Base-by-base conservation (phyloP, 2,888 invertebrate genomes). In the Andrena marginata region DNA sequence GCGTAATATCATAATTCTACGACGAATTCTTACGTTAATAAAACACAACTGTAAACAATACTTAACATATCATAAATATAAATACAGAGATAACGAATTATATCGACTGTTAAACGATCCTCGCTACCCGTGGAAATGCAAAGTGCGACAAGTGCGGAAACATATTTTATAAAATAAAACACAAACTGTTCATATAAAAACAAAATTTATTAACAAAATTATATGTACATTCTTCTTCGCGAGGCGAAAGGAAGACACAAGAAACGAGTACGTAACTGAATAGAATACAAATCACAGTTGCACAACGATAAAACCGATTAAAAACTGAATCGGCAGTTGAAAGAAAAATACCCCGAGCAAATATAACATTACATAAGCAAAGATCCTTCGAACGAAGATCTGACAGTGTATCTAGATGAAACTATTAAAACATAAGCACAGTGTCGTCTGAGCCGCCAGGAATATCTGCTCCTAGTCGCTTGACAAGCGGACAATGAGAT, bases 141-240 rank as follows among this genome's bases (percentile, higher is more conserved):
- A 70, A 29, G 62, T 67, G 67, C 48, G n/a, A 63, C 23, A 48
- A 26, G 48, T 10, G 23, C 8, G 4, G 72, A 26, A 26, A 80
- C 51, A 26, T 76, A 33, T 48, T 29, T 20, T 26, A 69, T 16
- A 72, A 88, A 88, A 88, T 78, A 73, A 87, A 81, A 85, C 73
- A 81, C 85, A 82, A 77, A 67, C 48, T 20, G 35, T 49, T 16
- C 29, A 31, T 29, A 29, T 69, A 59, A 51, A 63, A 86, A 72
- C 48, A 10, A 73, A 82, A 86, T 88, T 88, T 85, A 84, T 88
- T 87, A 62, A 64, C 31, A 84, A 84, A 33, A 62, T 65, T 49
- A 29, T 83, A 79, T 64, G 71, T 63, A 77, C 51, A 68, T 64
- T 65, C 26, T 13, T 26, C 8, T 23, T 63, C 8, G 13, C 69